phyloP scores from a whole-genome alignment of 2,113 vertebrate species.

The Apaloderma vittatum region DNA sequence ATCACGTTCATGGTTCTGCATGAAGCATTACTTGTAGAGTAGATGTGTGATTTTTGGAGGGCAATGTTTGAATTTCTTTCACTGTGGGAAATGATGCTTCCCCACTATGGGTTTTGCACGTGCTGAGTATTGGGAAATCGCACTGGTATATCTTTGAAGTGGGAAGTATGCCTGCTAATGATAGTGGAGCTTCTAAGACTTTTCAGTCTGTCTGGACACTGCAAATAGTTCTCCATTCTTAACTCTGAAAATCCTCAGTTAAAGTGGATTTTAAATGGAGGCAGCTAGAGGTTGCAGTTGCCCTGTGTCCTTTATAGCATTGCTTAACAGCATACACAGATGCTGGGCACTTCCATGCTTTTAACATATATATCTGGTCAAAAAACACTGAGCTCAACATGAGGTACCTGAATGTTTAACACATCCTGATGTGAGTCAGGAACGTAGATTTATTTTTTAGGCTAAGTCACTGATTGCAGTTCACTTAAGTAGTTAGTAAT shows the following conservation, averaged over 20 bases:
- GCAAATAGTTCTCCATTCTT: not conserved
- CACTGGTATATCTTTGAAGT: not conserved
- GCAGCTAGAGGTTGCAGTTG: not conserved
- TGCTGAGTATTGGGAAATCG: not conserved
- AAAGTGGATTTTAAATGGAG: not conserved
- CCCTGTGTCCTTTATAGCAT: not conserved
- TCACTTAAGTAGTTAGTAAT: not conserved
- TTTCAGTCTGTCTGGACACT: not conserved
- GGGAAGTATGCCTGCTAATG: not conserved
- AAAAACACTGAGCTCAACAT: not conserved
- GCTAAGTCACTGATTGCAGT: not conserved
- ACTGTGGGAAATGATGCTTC: not conserved
- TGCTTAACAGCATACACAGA: accelerated
- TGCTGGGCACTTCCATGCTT: not conserved
- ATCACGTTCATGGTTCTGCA: not conserved
- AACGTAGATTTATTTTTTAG: not conserved
- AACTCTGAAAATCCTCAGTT: not conserved
- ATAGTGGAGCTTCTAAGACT: not conserved
- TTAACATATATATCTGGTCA: not conserved
- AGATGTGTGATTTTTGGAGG: not conserved
- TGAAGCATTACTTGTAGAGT: not conserved
- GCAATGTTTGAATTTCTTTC: not conserved
- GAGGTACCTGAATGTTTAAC: not conserved
- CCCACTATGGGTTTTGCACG: not conserved
- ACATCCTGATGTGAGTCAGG: not conserved